Conservation (phyloP, 2,797 vertebrate genomes). For the Cygnus olor region DNA sequence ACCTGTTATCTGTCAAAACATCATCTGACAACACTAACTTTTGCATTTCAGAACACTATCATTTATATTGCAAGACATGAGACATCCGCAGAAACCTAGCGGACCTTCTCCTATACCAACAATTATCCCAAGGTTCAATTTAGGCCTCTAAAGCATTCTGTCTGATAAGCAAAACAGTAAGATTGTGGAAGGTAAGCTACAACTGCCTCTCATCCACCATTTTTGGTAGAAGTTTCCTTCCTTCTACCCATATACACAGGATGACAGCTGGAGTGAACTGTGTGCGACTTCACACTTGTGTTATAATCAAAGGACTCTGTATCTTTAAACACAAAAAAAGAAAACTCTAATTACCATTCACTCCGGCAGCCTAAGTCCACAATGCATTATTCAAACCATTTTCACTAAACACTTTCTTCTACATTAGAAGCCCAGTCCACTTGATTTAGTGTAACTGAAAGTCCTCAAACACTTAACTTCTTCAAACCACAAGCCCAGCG, state of each 20-base stretch:
- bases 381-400: not conserved
- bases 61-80: not conserved
- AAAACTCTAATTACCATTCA: not conserved
- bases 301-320: not conserved
- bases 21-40: not conserved
- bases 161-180: not conserved
- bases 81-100: not conserved
- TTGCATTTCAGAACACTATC: not conserved
- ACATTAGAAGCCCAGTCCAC: not conserved
- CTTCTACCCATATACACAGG: not conserved
- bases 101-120: not conserved
- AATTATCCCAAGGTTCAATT: not conserved
- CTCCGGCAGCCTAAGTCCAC: not conserved
- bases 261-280: not conserved
- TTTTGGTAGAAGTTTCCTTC: not conserved
- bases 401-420: not conserved
- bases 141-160: not conserved
- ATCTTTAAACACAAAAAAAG: not conserved
- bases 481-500: not conserved
- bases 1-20: not conserved
- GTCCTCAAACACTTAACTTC: not conserved
- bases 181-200: not conserved
- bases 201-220: not conserved
- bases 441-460: not conserved
- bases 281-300: not conserved